Base-by-base conservation (phyloP, 2,797 vertebrate genomes). In the Peromyscus attwateri region DNA sequence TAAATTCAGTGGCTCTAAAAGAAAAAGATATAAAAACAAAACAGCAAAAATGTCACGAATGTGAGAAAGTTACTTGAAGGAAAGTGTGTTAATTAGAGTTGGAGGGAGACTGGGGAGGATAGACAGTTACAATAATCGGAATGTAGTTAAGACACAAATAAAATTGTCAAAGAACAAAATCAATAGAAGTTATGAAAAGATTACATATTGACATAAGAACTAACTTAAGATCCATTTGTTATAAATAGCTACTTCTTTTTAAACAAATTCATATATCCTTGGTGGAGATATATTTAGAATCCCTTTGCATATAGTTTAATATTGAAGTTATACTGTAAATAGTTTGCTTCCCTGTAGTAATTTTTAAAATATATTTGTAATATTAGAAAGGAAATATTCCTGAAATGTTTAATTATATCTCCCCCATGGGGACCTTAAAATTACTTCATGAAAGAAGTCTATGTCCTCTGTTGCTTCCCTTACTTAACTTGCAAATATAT, bases 341-440 rank as follows among this genome's bases (percentile, higher is more conserved):
- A 82, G 16, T 80, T 79, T 64, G 17, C 4, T 77, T n/a, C 19
- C 84, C 3, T 66, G 29, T 29, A 46, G 16, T 93, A 64, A 43
- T 87, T 89, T 85, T 80, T 19, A 19, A 80, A 80, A 73, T 46
- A n/a, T 89, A 84, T 40, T 81, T 81, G 21, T 19, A 37, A 64
- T 79, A 12, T 57, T 83, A 79, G 13, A 64, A 43, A 83, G 21
- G 16, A 46, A 73, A 49, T 11, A 62, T 68, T 46, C 6, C 34
- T 92, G 14, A 96, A 91, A 3, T 87, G 2, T 71, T 75, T 49
- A 71, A 14, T 75, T 94, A 85, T 87, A 31, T 81, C n/a, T 87
- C 52, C 2, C 11, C 40, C 1, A n/a, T 37, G 3, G 9, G 37
- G 4, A 66, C 0, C 29, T 89, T 64, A n/a, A 92, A 87, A 94